phyloP scores from a whole-genome alignment of 2,113 vertebrate genomes.

The Scophthalmus maximus region DNA sequence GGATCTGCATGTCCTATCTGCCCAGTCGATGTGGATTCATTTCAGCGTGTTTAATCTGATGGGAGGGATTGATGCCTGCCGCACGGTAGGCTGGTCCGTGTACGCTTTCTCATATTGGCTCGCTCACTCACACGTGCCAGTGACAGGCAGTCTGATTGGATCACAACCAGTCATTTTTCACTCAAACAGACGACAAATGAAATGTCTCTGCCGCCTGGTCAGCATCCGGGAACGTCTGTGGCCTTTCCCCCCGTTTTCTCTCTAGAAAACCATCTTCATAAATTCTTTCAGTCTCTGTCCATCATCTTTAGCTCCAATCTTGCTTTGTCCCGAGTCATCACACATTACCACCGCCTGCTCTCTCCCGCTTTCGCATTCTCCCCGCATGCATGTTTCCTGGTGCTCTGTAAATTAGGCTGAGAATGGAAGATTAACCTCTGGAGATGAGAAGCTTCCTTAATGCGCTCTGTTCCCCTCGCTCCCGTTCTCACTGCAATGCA shows the following conservation, averaged over 20 bases:
- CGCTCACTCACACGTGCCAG: conserved; percentile 42
- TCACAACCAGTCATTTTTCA: conserved; percentile 72
- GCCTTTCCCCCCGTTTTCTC: conserved; percentile 11
- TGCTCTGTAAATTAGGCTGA: conserved; percentile 72
- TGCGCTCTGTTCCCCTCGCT: conserved; percentile 38
- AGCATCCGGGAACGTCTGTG: conserved; percentile 33
- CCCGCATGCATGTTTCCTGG: conserved; percentile 56
- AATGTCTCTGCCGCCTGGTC: conserved; percentile 59
- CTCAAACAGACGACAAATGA: conserved; percentile 74
- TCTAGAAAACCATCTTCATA: conserved; percentile 1
- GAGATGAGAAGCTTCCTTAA: conserved; percentile 64
- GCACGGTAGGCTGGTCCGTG: conserved; percentile 45
- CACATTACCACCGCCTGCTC: conserved; percentile 10
- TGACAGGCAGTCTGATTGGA: conserved; percentile 71
- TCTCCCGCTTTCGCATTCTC: conserved; percentile 41
- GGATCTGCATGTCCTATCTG: conserved; percentile 53
- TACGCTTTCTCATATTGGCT: conserved; percentile 49
- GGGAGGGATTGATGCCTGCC: conserved; percentile 61
- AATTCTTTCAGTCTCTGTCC: conserved; percentile 9
- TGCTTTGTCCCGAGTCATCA: conserved; percentile 3
- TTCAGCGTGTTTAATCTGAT: conserved; percentile 67
- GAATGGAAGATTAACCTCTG: conserved; percentile 76
- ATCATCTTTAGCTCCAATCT: conserved; percentile 14
- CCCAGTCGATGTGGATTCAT: conserved; percentile 62
- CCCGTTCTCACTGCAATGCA: conserved; percentile 53